Percentiles rank a stretch among this genome's conserved stretches.
Conservation (phyloP, 2,797 vertebrate species). For the Pelodytes ibericus region DNA sequence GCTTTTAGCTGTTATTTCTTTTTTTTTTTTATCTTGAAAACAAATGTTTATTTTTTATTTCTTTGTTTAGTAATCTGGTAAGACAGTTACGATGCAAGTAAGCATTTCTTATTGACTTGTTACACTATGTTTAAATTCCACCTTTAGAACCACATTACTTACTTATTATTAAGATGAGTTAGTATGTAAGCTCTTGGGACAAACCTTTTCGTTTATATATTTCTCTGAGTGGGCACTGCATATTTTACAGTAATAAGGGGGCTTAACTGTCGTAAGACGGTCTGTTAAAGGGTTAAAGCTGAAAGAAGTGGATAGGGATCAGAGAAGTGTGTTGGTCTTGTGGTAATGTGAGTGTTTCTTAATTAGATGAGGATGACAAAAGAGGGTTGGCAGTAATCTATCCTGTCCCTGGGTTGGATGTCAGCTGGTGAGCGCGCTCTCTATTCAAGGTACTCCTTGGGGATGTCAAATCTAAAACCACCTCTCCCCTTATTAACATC, state of each 20-base stretch:
- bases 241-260: background rate
- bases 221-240: constrained; percentile 1
- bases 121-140: too few species aligned
- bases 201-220: constrained; percentile 29
- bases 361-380: constrained; percentile 77
- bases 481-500: constrained; percentile 60
- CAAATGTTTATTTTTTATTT: too few species aligned
- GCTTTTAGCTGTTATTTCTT: too few species aligned
- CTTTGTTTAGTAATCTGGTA: too few species aligned
- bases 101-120: too few species aligned
- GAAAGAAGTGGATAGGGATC: constrained; percentile 40
- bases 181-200: background rate
- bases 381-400: constrained; percentile 75
- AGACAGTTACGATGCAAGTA: too few species aligned
- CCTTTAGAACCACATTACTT: too few species aligned
- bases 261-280: background rate
- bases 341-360: constrained; percentile 77
- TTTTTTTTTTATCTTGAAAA: too few species aligned
- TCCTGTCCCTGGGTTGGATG: constrained; percentile 82
- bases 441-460: constrained; percentile 83
- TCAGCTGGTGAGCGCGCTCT: constrained; percentile 97
- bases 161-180: background rate
- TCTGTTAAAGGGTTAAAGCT: constrained; percentile 44
- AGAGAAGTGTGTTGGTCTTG: constrained; percentile 53
- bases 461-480: constrained; percentile 75